Evolutionary conservation across 2,797 vertebrate genomes (phyloP).

Genomic region (Clarias platycephalus): DNA sequence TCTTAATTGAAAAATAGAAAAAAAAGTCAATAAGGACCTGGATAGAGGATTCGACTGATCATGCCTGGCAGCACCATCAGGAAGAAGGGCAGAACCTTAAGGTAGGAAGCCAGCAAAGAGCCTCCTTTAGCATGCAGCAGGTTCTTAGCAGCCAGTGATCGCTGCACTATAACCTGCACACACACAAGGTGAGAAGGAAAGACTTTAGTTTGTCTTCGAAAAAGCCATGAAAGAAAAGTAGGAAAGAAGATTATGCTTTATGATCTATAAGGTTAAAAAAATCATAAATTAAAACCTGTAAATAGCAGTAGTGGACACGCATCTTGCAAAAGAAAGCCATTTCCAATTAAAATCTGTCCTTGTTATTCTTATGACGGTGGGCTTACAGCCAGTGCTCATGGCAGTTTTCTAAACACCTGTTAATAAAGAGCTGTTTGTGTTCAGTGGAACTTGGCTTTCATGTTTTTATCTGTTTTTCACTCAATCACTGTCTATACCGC

Average conservation of each 20-base stretch:
- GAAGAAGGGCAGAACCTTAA: constrained; percentile 93
- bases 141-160: constrained; percentile 88
- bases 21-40: constrained; percentile 71
- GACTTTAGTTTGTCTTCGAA: neutral
- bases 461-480: too few species aligned
- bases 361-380: too few species aligned
- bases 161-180: constrained; percentile 93
- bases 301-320: neutral
- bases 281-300: neutral
- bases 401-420: too few species aligned
- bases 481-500: too few species aligned
- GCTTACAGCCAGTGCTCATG: too few species aligned
- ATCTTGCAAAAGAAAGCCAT: neutral
- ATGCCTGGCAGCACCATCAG: constrained; percentile 93
- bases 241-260: neutral
- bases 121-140: constrained; percentile 93
- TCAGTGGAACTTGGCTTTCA: too few species aligned
- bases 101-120: constrained; percentile 87
- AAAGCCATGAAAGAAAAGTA: neutral
- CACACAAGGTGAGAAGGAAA: neutral
- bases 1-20: neutral
- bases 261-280: neutral
- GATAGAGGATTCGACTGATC: constrained; percentile 92
- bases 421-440: too few species aligned
- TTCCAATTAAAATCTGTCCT: neutral